Conservation (phyloP, 2,888 invertebrate species). For the Nomada fucata region DNA sequence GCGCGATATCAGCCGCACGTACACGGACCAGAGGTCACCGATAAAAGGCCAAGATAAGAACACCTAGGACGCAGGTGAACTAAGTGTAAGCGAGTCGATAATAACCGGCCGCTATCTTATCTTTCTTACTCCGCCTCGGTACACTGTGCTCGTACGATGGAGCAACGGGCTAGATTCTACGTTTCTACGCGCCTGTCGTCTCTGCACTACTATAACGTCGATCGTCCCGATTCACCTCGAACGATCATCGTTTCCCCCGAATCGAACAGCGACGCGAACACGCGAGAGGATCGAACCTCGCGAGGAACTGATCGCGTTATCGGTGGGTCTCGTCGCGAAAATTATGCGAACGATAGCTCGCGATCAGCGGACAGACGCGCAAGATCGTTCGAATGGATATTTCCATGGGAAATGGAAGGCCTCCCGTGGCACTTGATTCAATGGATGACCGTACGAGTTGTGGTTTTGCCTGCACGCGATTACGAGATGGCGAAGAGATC, state of each 20-base stretch:
- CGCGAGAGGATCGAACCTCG: too few relatives aligned
- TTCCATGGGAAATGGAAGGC: neutral
- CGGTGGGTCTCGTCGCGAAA: neutral
- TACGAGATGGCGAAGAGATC: too few relatives aligned
- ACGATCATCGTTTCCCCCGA: conserved; percentile 47
- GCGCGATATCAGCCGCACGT: conserved; percentile 70
- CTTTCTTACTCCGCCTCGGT: conserved; percentile 70
- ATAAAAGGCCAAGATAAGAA: conserved; percentile 81
- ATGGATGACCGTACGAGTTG: neutral
- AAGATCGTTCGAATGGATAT: neutral
- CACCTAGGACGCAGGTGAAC: conserved; percentile 80
- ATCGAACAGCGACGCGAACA: too few relatives aligned
- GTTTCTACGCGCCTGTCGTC: conserved; percentile 37
- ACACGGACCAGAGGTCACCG: conserved; percentile 81
- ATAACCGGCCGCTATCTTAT: conserved; percentile 81
- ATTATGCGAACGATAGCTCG: conserved; percentile 3
- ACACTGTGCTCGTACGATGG: conserved; percentile 67
- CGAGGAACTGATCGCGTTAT: conserved; percentile 8
- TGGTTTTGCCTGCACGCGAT: neutral
- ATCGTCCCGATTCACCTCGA: conserved; percentile 51
- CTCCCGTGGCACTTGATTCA: neutral
- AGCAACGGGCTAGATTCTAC: conserved; percentile 68
- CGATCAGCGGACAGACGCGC: neutral
- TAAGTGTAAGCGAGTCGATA: conserved; percentile 80
- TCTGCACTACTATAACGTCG: conserved; percentile 38